phyloP scores from a whole-genome alignment of 1,140 invertebrate genomes.

The Drosophila ohnishii region DNA sequence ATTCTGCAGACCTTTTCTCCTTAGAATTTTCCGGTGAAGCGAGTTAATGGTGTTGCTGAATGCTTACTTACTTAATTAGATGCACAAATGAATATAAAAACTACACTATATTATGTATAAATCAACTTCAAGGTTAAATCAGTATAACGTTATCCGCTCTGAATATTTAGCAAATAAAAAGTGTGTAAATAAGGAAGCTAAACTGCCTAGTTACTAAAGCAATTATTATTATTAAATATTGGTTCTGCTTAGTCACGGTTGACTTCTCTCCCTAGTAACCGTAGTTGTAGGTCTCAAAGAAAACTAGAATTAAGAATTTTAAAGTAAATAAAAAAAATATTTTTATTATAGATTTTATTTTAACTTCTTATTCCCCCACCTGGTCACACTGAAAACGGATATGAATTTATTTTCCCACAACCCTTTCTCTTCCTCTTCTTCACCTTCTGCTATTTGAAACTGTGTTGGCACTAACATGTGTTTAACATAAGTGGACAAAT shows the following conservation, averaged over 20 bases:
- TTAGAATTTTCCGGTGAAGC: too few relatives aligned
- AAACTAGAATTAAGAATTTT: not conserved
- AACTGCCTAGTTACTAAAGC: not conserved
- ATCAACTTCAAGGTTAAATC: not conserved
- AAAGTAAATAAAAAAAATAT: not conserved
- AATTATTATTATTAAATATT: not conserved
- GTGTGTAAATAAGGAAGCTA: not conserved
- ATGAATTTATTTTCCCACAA: constrained; percentile 15
- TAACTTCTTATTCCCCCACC: not conserved
- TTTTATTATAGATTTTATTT: not conserved
- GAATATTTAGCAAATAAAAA: not conserved
- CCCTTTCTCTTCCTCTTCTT: not conserved
- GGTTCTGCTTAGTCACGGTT: not conserved
- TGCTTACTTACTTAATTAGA: not conserved
- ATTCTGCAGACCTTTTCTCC: too few relatives aligned
- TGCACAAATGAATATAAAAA: not conserved
- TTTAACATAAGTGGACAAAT: constrained; percentile 39
- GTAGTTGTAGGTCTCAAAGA: not conserved
- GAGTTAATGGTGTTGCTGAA: too few relatives aligned
- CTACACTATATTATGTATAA: not conserved
- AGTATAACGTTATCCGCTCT: not conserved
- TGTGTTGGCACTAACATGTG: constrained; percentile 27
- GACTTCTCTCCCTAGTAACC: not conserved
- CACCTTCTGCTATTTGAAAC: constrained; percentile 4
- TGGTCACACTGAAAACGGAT: constrained; percentile 35